Evolutionary conservation across 2,797 vertebrate species (phyloP).

Genomic region (Megaceryle alcyon): DNA sequence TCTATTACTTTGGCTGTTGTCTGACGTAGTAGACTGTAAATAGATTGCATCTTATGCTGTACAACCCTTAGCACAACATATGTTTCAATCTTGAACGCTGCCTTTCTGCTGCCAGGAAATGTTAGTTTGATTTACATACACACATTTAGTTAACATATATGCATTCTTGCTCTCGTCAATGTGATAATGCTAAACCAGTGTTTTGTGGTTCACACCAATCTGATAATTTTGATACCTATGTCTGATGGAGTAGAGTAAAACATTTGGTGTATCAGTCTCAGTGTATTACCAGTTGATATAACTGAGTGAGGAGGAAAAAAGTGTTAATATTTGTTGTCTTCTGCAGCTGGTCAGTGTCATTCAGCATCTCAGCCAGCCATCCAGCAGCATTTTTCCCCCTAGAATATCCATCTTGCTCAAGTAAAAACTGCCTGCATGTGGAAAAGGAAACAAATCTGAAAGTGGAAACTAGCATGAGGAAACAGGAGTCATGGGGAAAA

Average conservation of each 20-base stretch:
- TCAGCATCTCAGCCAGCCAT: not conserved
- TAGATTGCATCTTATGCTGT: not conserved
- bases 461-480: not conserved
- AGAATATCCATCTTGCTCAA: not conserved
- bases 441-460: not conserved
- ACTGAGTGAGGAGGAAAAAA: not conserved
- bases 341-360: not conserved
- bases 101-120: constrained; percentile 36
- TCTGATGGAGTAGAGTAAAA: not conserved
- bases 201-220: not conserved
- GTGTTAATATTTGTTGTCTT: not conserved
- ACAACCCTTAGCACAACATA: not conserved
- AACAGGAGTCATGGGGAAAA: not conserved
- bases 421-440: not conserved
- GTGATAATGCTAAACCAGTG: not conserved
- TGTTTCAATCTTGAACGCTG: constrained; percentile 6
- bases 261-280: not conserved
- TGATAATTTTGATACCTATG: not conserved
- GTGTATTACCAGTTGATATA: not conserved
- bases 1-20: not conserved
- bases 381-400: not conserved
- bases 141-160: not conserved
- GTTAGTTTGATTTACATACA: not conserved
- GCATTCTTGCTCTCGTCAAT: not conserved
- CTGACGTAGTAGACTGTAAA: not conserved